Evolutionary conservation across 2,888 invertebrate genomes (phyloP), one percentile per base, ranked within the genome.

Genomic region (Spodoptera exigua): DNA sequence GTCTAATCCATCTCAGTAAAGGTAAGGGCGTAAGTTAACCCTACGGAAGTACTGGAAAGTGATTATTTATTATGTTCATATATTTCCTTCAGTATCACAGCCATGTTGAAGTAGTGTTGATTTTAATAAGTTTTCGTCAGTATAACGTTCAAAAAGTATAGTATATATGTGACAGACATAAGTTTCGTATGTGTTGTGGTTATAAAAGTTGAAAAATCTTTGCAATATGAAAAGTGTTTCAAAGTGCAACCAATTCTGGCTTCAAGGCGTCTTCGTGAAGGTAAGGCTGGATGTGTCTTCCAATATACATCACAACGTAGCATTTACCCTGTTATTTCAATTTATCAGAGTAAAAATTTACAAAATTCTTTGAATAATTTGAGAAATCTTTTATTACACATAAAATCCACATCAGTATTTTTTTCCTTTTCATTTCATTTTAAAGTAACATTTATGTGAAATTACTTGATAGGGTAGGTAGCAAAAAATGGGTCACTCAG

Each of bases 281-380:
- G 94, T 94, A 94, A 94, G 94, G 92, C 90, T 92, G 93, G 94
- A 93, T 86, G 94, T 93, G 94, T 92, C 93, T 93, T 89, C 89
- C 91, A 76, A 89, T 91, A 89, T 83, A 91, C 90, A 93, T 90
- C 91, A 90, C 89, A 90, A 89, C 87, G 93, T 93, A 93, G 91
- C 86, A 88, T 87, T 83, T 76, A 68, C 60, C 60, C 73, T 77
- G 68, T 75, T 73, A 32, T 27, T 27, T 27, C 27, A 27, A 27
- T 27, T 5, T 62, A 13, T 67, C 55, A 43, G 53, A 46, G 46
- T 70, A 68, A 60, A 54, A 55, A 34, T 60, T 49, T 34, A 35
- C 41, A 55, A 16, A 59, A 48, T 36, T 58, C 13, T 48, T 48
- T 46, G 9, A 35, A 48, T 17, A 16, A 45, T 45, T 51, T 55